These are phyloP conservation scores for Xylota segnis DNA, from an alignment of 2,888 invertebrate species.

Conservation along the genomic window DNA sequence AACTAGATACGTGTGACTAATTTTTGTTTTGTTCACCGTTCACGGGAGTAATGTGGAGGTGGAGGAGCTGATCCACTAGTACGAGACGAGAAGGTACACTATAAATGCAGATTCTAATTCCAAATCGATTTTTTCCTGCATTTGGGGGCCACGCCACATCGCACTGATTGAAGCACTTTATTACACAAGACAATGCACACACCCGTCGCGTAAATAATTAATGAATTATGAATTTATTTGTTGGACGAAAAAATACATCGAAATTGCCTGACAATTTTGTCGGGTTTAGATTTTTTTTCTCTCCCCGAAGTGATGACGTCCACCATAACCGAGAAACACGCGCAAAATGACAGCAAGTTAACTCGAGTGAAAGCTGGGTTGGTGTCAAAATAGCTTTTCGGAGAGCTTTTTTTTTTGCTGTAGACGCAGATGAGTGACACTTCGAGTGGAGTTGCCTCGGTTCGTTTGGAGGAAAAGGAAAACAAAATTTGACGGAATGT, in stretches of 20 bases:
- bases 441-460: conserved; percentile 16
- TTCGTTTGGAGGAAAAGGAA: conserved; percentile 6
- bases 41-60: conserved; percentile 11
- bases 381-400: conserved; percentile 34
- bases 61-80: conserved; percentile 34
- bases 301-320: conserved; percentile 70
- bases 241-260: conserved; percentile 41
- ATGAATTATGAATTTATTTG: conserved; percentile 11
- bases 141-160: conserved; percentile 61
- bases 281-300: conserved; percentile 32
- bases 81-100: conserved; percentile 59
- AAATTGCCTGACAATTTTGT: conserved; percentile 44
- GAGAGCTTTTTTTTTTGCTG: conserved; percentile 12
- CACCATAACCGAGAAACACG: conserved; percentile 69
- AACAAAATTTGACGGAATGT: conserved; percentile 10
- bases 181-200: conserved; percentile 47
- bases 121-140: conserved; percentile 74
- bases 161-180: conserved; percentile 42
- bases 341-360: conserved; percentile 63
- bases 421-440: background rate
- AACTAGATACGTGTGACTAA: conserved; percentile 71
- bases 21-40: conserved; percentile 61
- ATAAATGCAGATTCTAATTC: conserved; percentile 61
- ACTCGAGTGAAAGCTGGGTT: conserved; percentile 50
- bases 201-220: conserved; percentile 10